Evolutionary conservation across 2,888 invertebrate species (phyloP).

Genomic region (Callimorpha dominula): DNA sequence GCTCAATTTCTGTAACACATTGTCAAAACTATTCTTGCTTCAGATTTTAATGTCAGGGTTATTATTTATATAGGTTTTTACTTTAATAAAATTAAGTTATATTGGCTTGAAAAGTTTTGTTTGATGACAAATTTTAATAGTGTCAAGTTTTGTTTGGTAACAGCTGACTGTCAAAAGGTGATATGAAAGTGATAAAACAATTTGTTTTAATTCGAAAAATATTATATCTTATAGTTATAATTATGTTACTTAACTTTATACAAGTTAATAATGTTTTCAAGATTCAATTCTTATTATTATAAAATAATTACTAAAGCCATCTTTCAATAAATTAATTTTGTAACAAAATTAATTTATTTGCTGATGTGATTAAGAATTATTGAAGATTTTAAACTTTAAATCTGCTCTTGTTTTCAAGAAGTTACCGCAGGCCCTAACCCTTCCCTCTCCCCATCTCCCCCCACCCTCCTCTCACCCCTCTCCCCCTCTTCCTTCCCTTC

Average conservation of each 20-base stretch:
- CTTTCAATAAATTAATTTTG: background rate
- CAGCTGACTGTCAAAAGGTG: background rate
- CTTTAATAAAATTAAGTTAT: too few species aligned
- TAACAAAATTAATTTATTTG: background rate
- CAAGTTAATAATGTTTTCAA: background rate
- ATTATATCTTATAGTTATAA: background rate
- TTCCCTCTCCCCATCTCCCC: too few species aligned
- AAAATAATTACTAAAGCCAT: background rate
- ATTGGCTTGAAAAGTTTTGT: background rate
- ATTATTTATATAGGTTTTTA: too few species aligned
- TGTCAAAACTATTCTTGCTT: background rate
- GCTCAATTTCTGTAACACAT: background rate
- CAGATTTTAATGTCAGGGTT: background rate
- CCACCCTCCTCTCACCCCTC: too few species aligned
- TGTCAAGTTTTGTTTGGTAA: constrained; percentile 1
- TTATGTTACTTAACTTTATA: background rate
- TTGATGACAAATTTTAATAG: background rate
- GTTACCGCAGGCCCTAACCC: too few species aligned
- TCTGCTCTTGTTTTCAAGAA: too few species aligned
- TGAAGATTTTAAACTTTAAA: too few species aligned
- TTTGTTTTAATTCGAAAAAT: background rate
- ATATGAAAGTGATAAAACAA: background rate
- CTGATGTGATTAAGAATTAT: too few species aligned
- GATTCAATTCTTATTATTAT: background rate
- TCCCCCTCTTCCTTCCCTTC: too few species aligned